Evolutionary conservation across 2,797 vertebrate genomes (phyloP).

Genomic region (Mycteria americana): DNA sequence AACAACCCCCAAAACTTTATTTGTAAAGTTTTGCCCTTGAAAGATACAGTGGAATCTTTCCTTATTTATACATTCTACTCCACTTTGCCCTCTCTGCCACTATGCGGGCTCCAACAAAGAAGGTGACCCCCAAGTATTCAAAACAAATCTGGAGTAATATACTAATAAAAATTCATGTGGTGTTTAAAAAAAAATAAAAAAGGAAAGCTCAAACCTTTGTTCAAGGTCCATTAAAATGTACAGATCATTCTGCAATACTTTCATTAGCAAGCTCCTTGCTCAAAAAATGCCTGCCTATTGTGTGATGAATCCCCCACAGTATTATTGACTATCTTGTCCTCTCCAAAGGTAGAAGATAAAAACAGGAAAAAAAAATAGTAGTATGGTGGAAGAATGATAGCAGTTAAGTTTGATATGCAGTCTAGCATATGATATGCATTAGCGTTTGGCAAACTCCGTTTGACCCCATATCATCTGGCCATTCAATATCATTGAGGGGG

Average conservation of each 20-base stretch:
- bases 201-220: slow-evolving; percentile 43
- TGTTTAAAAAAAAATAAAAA: background rate
- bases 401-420: background rate
- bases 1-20: background rate
- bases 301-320: slow-evolving; percentile 6
- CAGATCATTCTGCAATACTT: slow-evolving; percentile 9
- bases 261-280: slow-evolving; percentile 16
- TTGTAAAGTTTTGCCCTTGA: slow-evolving; percentile 24
- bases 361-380: background rate
- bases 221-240: slow-evolving; percentile 54
- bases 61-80: slow-evolving; percentile 37
- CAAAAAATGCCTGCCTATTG: background rate
- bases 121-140: slow-evolving; percentile 46
- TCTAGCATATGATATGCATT: background rate
- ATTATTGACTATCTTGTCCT: slow-evolving; percentile 27
- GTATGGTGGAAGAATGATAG: background rate
- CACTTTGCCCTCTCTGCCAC: slow-evolving; percentile 37
- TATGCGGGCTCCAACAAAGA: slow-evolving; percentile 6
- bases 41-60: background rate
- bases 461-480: slow-evolving; percentile 1
- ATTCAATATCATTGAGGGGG: background rate
- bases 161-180: slow-evolving; percentile 60
- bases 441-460: background rate
- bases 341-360: background rate
- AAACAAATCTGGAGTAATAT: slow-evolving; percentile 47